Evolutionary conservation across 2,113 vertebrate genomes (phyloP), one percentile per base, ranked within the genome.

Genomic region (Phalacrocorax aristotelis): DNA sequence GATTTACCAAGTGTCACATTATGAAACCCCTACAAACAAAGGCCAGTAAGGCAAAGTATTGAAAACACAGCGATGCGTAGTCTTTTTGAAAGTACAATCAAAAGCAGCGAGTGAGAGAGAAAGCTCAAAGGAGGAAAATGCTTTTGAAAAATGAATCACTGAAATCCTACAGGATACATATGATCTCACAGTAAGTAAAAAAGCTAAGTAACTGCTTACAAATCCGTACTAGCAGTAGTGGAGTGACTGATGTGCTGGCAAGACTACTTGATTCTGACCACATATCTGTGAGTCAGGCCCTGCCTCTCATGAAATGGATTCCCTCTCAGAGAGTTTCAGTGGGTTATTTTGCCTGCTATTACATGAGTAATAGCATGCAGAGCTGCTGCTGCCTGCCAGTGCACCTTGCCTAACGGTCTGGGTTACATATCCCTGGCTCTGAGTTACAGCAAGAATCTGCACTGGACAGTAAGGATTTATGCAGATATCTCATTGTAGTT

Each of bases 21-120:
- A 30, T 97, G 87, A 87, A 98, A 95, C 40, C 49, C 97, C 98
- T 98, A 92, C 10, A 96, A 93, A 95, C 11, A 42, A 84, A 91
- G 83, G 60, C 19, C 44, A 75, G 46, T 20, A 77, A 84, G 10
- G 22, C 3, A 85, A 89, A 88, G 22, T 58, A 89, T 6, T 87
- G 30, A 84, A 92, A 91, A 84, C 23, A 84, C 1, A 79, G 10
- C 2, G 3, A 23, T 3, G 2, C 13, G 3, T 10, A 66, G 26
- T 64, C 10, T 23, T 16, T 78, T 27, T 36, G 36, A 40, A 92
- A 94, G 49, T 30, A 51, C 7, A 65, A 34, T 21, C 32, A 86
- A 81, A 91, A 61, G 34, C 15, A 57, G 3, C 1, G 4, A 66
- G 13, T 58, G 23, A 46, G 34, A 29, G 20, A 69, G 58, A 57